Conservation (phyloP, 2,888 invertebrate species). For the Drosophila melanocephala region DNA sequence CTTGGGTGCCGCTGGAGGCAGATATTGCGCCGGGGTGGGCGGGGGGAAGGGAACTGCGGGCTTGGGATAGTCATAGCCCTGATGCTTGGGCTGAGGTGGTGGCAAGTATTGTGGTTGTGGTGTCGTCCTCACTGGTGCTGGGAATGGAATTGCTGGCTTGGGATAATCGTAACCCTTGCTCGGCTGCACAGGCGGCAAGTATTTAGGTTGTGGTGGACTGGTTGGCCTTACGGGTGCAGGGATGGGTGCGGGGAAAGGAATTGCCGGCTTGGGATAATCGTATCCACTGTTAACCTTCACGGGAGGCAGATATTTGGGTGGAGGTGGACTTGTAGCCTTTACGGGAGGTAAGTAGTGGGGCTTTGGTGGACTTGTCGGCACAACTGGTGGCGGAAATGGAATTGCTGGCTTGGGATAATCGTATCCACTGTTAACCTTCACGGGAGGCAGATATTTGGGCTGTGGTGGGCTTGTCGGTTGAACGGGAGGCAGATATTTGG, state of each 20-base stretch:
- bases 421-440: conserved; percentile 19
- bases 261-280: conserved; percentile 63
- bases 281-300: conserved; percentile 42
- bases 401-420: conserved; percentile 13
- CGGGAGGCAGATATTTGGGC: conserved; percentile 36
- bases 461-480: conserved; percentile 28
- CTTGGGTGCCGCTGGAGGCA: conserved; percentile 59
- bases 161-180: conserved; percentile 16
- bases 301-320: conserved; percentile 60
- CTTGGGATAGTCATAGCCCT: conserved; percentile 63
- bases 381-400: conserved; percentile 7
- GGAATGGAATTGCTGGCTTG: conserved; percentile 11
- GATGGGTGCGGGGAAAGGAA: conserved; percentile 52
- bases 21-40: conserved; percentile 36
- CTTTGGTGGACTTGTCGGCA: conserved; percentile 10
- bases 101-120: conserved; percentile 48
- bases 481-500: conserved; percentile 58
- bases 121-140: conserved; percentile 10
- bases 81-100: conserved; percentile 39
- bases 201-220: conserved; percentile 37
- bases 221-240: conserved; percentile 53
- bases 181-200: not conserved
- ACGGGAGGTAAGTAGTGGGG: not conserved
- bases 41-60: conserved; percentile 57
- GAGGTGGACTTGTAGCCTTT: conserved; percentile 27